Conservation (phyloP, 1,140 invertebrate genomes). For the Drosophila sucinea region DNA sequence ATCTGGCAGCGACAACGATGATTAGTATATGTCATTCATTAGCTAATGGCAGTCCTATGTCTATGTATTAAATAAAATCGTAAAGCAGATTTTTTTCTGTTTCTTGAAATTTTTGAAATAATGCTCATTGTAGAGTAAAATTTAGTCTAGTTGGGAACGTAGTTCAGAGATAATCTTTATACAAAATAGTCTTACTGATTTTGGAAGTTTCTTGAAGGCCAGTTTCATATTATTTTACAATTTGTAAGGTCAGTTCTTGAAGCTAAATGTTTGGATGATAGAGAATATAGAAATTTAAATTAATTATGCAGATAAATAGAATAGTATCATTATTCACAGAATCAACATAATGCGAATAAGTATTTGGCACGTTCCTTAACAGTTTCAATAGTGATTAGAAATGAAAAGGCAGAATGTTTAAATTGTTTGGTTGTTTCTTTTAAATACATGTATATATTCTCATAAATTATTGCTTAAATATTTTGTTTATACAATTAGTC, state of each 20-base stretch:
- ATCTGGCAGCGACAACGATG: slow-evolving; percentile 64
- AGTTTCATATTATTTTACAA: too few species aligned
- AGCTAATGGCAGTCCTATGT: neutral
- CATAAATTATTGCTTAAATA: slow-evolving; percentile 79
- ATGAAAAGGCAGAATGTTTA: neutral
- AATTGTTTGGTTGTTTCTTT: slow-evolving; percentile 24
- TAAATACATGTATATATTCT: slow-evolving; percentile 54
- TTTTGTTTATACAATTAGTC: slow-evolving; percentile 73
- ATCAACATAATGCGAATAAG: too few species aligned
- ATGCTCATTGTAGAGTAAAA: neutral
- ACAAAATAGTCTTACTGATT: too few species aligned
- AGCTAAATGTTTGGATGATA: too few species aligned
- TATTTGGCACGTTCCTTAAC: neutral
- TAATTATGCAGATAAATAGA: too few species aligned
- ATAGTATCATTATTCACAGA: too few species aligned
- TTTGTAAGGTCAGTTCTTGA: too few species aligned
- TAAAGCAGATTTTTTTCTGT: neutral
- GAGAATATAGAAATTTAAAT: too few species aligned
- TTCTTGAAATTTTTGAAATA: neutral
- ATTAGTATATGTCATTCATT: slow-evolving; percentile 25
- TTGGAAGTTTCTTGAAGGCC: too few species aligned
- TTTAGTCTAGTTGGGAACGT: neutral
- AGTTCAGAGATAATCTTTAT: too few species aligned
- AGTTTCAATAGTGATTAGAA: neutral
- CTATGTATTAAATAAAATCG: neutral